Evolutionary conservation across 2,888 invertebrate genomes (phyloP).

Genomic region (Fragum sueziense): DNA sequence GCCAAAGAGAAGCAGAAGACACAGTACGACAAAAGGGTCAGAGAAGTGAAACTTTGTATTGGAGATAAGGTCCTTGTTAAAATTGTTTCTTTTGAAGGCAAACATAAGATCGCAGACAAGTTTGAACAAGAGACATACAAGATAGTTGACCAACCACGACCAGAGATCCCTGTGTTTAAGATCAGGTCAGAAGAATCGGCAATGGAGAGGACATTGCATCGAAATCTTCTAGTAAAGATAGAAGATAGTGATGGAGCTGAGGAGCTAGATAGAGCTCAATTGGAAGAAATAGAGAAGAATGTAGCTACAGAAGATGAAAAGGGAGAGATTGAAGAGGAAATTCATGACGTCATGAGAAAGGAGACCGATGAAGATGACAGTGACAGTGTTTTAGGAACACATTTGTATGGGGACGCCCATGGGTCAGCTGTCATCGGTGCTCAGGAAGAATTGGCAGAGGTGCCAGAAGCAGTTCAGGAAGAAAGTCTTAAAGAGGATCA

Average conservation of each 20-base stretch:
- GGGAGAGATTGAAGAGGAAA: background rate
- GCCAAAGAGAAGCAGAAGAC: conserved; percentile 2
- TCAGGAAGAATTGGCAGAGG: background rate
- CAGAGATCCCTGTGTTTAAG: conserved; percentile 12
- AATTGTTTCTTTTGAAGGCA: background rate
- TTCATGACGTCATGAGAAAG: background rate
- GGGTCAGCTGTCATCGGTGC: background rate
- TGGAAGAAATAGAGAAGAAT: background rate
- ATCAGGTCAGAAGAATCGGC: background rate
- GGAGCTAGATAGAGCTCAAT: background rate
- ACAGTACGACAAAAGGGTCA: background rate
- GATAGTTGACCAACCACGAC: background rate
- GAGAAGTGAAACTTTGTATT: background rate
- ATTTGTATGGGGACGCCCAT: background rate
- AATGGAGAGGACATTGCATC: conserved; percentile 1
- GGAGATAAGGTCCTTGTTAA: conserved; percentile 10
- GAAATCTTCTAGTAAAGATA: background rate
- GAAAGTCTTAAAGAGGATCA: background rate
- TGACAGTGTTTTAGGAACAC: background rate
- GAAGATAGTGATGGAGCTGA: background rate
- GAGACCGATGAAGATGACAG: background rate
- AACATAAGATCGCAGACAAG: conserved; percentile 2
- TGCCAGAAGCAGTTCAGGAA: background rate
- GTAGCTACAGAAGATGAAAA: background rate
- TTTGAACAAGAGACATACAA: background rate